Base-by-base conservation (phyloP, 2,113 vertebrate species). In the Bubalus kerabau region DNA sequence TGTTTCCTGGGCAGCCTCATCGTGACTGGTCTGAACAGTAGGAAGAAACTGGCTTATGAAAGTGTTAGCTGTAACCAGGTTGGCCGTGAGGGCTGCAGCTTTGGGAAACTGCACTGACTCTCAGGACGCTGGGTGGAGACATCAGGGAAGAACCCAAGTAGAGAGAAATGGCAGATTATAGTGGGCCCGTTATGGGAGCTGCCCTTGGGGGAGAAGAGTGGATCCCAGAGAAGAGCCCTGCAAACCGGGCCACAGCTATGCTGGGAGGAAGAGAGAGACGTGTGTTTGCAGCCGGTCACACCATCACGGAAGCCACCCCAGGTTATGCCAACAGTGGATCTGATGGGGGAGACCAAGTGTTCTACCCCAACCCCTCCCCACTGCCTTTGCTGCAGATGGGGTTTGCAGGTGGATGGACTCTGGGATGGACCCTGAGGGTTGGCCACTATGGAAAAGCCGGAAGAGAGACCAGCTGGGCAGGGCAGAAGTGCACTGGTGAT, bases 11-110 rank as follows among this genome's bases (percentile, higher is more conserved):
- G 8, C 40, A 62, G n/a, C 71, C 64, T 94, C 71, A 60, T 64
- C 1, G 0, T 48, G 46, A 96, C 54, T n/a, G 28, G 21, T 43
- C 30, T 95, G 76, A 82, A 83, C 15, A 83, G 78, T 93, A 64
- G 57, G 32, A 91, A 40, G 15, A 96, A 92, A 95, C 13, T 1
- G 1, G 23, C 62, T 87, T 81, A 84, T 71, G 36, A 90, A 62
- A 92, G 57, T 84, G 90, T 97, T 76, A 90, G 81, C 54, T n/a
- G 64, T 17, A 83, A 87, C 59, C 32, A 50, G 87, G 87, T 74
- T 64, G 56, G 17, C 48, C 0, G 1, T 74, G 84, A 92, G 30
- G 24, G 71, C 19, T 24, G 15, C 71, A 40, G 11, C 52, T 46
- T 80, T 87, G 32, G 46, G 54, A 93, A 87, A 71, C 23, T 17